Percentiles rank a stretch among this genome's conserved stretches.
Evolutionary conservation across 2,888 invertebrate species (phyloP).

Genomic region (Rhorus exstirpatorius): DNA sequence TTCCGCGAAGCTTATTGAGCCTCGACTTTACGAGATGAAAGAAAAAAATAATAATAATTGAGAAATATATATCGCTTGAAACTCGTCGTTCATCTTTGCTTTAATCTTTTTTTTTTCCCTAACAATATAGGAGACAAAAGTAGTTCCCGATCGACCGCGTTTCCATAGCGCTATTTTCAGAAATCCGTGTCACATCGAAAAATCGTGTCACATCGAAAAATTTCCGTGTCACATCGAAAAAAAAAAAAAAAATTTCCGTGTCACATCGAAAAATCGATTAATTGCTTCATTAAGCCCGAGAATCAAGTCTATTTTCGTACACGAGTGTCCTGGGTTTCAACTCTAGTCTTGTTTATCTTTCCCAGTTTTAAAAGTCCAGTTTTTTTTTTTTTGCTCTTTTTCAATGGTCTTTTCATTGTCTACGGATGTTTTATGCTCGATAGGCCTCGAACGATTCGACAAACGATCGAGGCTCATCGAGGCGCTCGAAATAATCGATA

Average conservation of each 20-base stretch:
- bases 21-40: neutral
- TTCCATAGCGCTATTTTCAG: too few species aligned
- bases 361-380: constrained; percentile 22
- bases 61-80: too few species aligned
- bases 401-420: constrained; percentile 40
- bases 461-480: constrained; percentile 49
- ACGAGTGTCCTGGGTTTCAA: constrained; percentile 34
- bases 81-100: too few species aligned
- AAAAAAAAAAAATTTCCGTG: constrained; percentile 22
- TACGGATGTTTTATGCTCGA: constrained; percentile 31
- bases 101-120: too few species aligned
- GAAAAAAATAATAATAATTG: constrained; percentile 9
- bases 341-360: constrained; percentile 17
- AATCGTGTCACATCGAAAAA: constrained; percentile 39
- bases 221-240: too few species aligned
- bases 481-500: constrained; percentile 63
- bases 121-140: too few species aligned
- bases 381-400: constrained; percentile 24
- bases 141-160: too few species aligned
- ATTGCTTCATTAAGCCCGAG: constrained; percentile 65
- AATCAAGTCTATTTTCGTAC: constrained; percentile 62
- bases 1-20: constrained; percentile 16
- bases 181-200: constrained; percentile 34
- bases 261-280: constrained; percentile 64
- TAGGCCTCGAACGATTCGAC: constrained; percentile 33